phyloP scores from a whole-genome alignment of 2,888 invertebrate genomes.

The Torymus aiolomorphi region DNA sequence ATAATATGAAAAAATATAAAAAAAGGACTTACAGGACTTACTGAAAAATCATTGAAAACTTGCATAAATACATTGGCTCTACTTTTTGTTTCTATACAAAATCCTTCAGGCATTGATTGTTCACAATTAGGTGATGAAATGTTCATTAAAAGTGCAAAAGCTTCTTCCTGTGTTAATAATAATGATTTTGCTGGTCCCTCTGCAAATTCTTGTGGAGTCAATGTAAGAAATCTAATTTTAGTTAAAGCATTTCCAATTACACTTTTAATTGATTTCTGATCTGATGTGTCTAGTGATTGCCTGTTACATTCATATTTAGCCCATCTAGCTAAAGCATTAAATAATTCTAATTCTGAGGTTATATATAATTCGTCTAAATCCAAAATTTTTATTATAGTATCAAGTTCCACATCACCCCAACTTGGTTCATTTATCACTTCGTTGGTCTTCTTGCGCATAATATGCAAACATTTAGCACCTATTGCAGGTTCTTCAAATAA shows the following conservation, averaged over 20 bases:
- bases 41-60: constrained; percentile 46
- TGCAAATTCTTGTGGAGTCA: constrained; percentile 89
- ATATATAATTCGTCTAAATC: constrained; percentile 85
- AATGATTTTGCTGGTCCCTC: constrained; percentile 87
- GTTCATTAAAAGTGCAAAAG: constrained; percentile 89
- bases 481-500: constrained; percentile 89
- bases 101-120: constrained; percentile 85
- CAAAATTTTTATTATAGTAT: constrained; percentile 85
- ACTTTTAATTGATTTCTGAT: constrained; percentile 67
- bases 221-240: constrained; percentile 87
- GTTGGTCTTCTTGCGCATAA: constrained; percentile 86
- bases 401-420: constrained; percentile 86
- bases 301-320: constrained; percentile 79
- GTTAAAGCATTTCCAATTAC: constrained; percentile 80
- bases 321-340: constrained; percentile 84
- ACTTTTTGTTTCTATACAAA: constrained; percentile 76
- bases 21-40: constrained; percentile 23
- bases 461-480: constrained; percentile 89
- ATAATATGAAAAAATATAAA: too few relatives aligned
- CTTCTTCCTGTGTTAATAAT: constrained; percentile 86
- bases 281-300: constrained; percentile 73
- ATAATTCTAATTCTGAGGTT: constrained; percentile 86
- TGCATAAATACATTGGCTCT: constrained; percentile 58
- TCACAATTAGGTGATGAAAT: constrained; percentile 84
- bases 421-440: constrained; percentile 85